Conservation (phyloP, 2,797 vertebrate genomes). For the Schizothorax lantsangensis region DNA sequence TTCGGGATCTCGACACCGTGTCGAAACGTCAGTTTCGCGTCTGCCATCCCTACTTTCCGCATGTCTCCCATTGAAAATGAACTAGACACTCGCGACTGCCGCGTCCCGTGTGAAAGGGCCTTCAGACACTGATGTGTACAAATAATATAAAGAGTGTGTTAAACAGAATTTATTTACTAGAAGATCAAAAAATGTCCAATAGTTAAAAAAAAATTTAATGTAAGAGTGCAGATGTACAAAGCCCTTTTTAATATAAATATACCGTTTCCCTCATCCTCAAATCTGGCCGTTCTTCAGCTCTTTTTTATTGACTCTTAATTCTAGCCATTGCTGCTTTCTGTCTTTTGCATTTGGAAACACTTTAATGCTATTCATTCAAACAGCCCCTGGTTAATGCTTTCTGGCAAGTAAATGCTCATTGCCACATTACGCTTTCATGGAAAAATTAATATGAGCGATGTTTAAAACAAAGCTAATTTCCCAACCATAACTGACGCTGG, state of each 20-base stretch:
- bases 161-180: neutral
- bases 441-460: constrained; percentile 50
- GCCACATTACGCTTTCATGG: constrained; percentile 45
- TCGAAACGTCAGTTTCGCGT: no score
- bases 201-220: neutral
- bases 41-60: no score
- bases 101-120: no score
- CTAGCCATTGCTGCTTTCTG: constrained; percentile 20
- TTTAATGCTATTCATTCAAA: constrained; percentile 57
- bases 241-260: constrained; percentile 18
- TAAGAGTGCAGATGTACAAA: neutral
- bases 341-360: constrained; percentile 26
- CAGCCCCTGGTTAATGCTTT: constrained; percentile 52
- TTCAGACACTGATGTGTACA: neutral
- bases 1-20: no score
- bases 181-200: neutral
- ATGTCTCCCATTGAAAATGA: no score
- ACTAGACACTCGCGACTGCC: no score
- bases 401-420: constrained; percentile 57
- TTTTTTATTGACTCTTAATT: neutral
- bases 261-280: neutral
- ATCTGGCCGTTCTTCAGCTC: constrained; percentile 32
- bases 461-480: constrained; percentile 43
- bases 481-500: constrained; percentile 22
- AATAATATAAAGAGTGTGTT: no score